A percentile compares a stretch with the other conserved stretches of the same genome.
Evolutionary conservation across 53 echinoderm and acorn worm species (phyloP).

Genomic region (Mesocentrotus franciscanus): DNA sequence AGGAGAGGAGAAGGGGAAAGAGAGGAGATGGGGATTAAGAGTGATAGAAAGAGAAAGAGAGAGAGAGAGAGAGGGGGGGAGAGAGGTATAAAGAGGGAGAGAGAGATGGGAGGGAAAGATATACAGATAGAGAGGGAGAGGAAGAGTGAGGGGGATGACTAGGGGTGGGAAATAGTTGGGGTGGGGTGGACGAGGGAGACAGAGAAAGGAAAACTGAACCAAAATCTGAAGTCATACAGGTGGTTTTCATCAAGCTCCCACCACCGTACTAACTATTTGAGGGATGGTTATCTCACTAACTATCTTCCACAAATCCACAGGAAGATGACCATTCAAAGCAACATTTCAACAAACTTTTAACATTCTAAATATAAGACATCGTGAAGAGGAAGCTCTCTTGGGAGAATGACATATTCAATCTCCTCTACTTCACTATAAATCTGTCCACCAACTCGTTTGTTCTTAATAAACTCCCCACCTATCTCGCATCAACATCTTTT

Average conservation of each 20-base stretch:
- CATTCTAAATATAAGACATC: not conserved
- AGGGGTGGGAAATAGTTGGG: not conserved
- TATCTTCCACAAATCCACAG: not conserved
- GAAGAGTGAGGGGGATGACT: not conserved
- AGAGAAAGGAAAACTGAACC: not conserved
- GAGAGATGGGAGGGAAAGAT: not conserved
- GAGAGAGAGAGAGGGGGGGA: not conserved
- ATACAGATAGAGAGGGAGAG: not conserved
- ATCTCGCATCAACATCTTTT: not conserved
- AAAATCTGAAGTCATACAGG: not conserved
- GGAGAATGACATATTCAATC: not conserved
- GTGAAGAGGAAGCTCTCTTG: not conserved
- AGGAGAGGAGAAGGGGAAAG: not conserved
- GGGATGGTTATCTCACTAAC: not conserved
- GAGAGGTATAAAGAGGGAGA: not conserved
- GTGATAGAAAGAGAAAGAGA: not conserved
- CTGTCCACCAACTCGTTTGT: not conserved
- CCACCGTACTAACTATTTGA: not conserved
- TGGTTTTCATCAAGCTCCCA: not conserved
- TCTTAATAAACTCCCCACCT: not conserved
- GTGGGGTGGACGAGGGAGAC: not conserved
- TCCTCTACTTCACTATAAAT: not conserved
- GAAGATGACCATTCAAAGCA: conserved; percentile 36
- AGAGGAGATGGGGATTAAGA: not conserved
- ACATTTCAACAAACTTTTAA: conserved; percentile 10